Conservation (phyloP, 1,140 invertebrate genomes). For the Cydia fagiglandana region DNA sequence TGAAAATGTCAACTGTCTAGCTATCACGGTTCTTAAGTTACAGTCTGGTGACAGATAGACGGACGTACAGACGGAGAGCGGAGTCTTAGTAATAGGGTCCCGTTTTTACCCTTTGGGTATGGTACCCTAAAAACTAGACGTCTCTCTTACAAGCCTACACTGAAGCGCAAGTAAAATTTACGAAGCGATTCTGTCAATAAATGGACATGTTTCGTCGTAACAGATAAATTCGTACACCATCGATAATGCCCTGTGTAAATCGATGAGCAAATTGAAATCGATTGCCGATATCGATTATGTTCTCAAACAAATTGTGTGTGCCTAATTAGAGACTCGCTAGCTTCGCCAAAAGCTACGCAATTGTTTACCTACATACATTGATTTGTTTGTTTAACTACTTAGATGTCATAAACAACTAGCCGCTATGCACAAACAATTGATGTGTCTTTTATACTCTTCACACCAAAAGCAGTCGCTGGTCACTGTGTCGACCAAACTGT, state of each 20-base stretch:
- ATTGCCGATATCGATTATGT: conserved; percentile 29
- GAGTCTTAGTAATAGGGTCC: too few relatives aligned
- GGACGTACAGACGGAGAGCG: too few relatives aligned
- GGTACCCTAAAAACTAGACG: too few relatives aligned
- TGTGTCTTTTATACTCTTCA: too few relatives aligned
- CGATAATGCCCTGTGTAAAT: conserved; percentile 28
- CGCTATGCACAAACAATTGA: too few relatives aligned
- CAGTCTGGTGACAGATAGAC: too few relatives aligned
- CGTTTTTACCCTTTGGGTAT: too few relatives aligned
- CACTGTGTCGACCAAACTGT: too few relatives aligned
- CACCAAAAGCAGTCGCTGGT: too few relatives aligned
- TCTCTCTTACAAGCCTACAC: too few relatives aligned
- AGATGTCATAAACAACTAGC: neutral
- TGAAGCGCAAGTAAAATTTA: neutral
- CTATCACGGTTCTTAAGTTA: too few relatives aligned
- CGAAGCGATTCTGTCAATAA: neutral
- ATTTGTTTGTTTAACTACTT: neutral
- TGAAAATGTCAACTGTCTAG: too few relatives aligned
- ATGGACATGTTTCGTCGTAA: neutral
- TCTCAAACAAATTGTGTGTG: conserved; percentile 19
- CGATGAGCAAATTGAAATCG: conserved; percentile 25
- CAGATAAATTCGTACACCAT: conserved; percentile 21
- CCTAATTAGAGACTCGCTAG: conserved; percentile 9
- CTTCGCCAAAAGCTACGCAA: conserved; percentile 16
- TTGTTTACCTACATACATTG: conserved; percentile 5